Evolutionary conservation across 2,113 vertebrate genomes (phyloP), one percentile per base, ranked within the genome.

Genomic region (Tympanuchus pallidicinctus): DNA sequence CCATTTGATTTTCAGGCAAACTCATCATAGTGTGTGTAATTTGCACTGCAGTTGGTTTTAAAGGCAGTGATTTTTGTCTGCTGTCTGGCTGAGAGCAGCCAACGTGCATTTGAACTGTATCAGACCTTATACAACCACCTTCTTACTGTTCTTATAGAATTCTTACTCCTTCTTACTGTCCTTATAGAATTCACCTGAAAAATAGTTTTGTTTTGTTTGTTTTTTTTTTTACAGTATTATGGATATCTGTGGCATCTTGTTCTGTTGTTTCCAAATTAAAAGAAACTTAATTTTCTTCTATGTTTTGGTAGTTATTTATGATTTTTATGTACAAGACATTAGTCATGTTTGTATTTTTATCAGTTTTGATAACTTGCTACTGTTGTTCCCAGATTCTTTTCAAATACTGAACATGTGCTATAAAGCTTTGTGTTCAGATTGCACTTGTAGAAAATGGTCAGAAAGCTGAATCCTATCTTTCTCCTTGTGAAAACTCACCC

Each of bases 231-330:
- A 7, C 0, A 2, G 21, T 82, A 15, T 67, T 73, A 8, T 2
- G 27, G 43, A 21, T 28, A 28, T 72, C n/a, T 82, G n/a, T 79
- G 71, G 38, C 21, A 19, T 27, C 28, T 57, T 30, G 27, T 72
- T 70, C 82, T 64, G 11, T 73, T 87, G 19, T 70, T 70, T 60
- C 25, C 38, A 32, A 15, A 10, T 71, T 28, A 78, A 18, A 20
- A 34, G 20, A 34, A 34, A 48, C 20, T 9, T 38, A 0, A 1
- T 52, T 6, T 21, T 4, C 3, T 3, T 57, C 4, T 1, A 1
- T 34, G 2, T 48, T 83, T 10, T 47, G n/a, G 19, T 75, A 30
- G 11, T 82, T 63, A 28, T 79, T 74, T 66, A 3, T 69, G 56
- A 24, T 65, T 48, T 69, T 69, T 20, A 10, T 64, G 15, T 64